Base-by-base conservation (phyloP, 2,888 invertebrate species). In the Clanis bilineata region DNA sequence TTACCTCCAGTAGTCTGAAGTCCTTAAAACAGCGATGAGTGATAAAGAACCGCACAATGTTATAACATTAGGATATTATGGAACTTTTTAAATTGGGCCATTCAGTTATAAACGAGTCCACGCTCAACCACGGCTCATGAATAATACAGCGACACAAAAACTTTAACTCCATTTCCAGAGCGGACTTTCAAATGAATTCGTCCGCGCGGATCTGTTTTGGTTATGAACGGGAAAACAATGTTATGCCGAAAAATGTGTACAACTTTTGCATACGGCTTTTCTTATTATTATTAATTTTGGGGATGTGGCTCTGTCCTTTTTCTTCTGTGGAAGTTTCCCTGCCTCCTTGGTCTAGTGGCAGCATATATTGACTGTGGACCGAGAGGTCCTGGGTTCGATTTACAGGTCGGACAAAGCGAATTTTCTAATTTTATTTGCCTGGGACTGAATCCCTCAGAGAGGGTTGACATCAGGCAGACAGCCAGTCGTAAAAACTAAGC, bases 101-200 rank as follows among this genome's bases (percentile, higher is more conserved):
- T 63, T 62, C 68, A 67, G 43, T 65, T 68, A 63, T 57, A 56
- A 69, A 73, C 67, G 66, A 51, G 39, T 51, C 67, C 63, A 57
- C 60, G 62, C 68, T 64, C 56, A 5, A 39, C 23, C 59, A 62
- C 64, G 69, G 63, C 64, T 73, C 74, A 78, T 77, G 77, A 77
- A 77, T 76, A 74, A 77, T 78, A 72, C 72, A 76, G 47, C 47
- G 68, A 69, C 58, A 66, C 69, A 74, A 77, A 77, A 79, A 79
- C 78, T 77, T 74, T 58, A 57, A 54, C 41, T 63, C 51, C 28
- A 51, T 51, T 62, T 62, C 73, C 71, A 75, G 75, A 76, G 68
- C 68, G 54, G 78, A 80, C 74, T 81, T 79, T 72, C 62, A 73
- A 77, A 76, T 75, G 65, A 76, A 79, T 80, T 80, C 72, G 75